Base-by-base conservation (phyloP, 2,797 vertebrate species). In the Synanceia verrucosa region DNA sequence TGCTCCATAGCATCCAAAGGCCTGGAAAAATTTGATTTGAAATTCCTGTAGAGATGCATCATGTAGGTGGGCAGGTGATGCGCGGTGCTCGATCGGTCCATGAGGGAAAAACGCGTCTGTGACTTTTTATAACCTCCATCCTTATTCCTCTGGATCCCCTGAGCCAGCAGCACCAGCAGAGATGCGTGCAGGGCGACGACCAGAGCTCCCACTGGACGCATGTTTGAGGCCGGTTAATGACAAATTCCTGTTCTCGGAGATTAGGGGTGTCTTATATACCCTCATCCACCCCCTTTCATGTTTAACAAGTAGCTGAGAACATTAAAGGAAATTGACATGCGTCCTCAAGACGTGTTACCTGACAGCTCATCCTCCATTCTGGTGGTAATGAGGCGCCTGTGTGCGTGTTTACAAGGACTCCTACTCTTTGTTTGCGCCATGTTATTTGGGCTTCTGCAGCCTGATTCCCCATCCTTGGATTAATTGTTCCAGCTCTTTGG, bases 351-450 rank as follows among this genome's bases (percentile, higher is more conserved):
- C 81, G 76, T 93, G 86, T 82, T 92, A 91, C 93, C 83, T 94
- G 93, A 93, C 92, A 93, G 91, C 90, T 93, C 93, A 94, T 95
- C 91, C 91, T 85, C 91, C 83, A 92, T 95, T 94, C 88, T 92
- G 64, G 73, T 94, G 93, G 55, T 93, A 94, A 95, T 95, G 86
- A 91, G 83, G 70, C 72, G 81, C 81, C 83, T 71, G 76, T 63
- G 78, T 86, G 80, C 76, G 77, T 90, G 86, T 90, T 92, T 90
- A 89, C 87, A 79, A 80, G 81, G 77, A 80, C 83, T 55, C 78
- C 74, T 41, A 21, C 55, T 82, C 76, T 81, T 82, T 88, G 84
- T 89, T 88, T 88, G 85, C 76, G 21, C 44, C 76, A 21, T 60
- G 69, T 64, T 75, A 79, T 69, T 13, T 46, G 52, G 62, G 57